phyloP scores from a whole-genome alignment of 1,140 invertebrate species.

The Drosophila lini region DNA sequence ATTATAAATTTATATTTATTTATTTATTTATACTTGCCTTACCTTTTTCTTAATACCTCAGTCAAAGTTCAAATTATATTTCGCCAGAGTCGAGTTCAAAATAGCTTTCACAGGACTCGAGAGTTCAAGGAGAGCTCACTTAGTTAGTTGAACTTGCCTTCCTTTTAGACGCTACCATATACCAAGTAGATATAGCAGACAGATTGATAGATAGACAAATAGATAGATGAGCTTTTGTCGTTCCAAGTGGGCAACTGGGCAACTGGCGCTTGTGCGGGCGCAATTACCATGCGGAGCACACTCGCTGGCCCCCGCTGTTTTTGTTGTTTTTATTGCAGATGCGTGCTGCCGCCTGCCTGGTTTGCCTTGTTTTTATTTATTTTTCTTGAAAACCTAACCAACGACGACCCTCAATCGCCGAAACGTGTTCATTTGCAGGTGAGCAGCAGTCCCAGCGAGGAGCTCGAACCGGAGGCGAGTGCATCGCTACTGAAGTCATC shows the following conservation, averaged over 20 bases:
- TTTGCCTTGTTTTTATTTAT: constrained; percentile 50
- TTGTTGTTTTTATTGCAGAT: constrained; percentile 70
- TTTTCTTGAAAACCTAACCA: constrained; percentile 9
- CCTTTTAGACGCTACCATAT: background rate
- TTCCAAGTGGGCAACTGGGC: constrained; percentile 11
- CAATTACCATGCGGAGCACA: constrained; percentile 74
- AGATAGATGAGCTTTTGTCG: constrained; percentile 40
- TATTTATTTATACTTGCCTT: too few relatives aligned
- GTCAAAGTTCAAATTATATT: background rate
- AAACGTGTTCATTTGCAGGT: constrained; percentile 58
- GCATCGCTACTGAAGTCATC: constrained; percentile 73
- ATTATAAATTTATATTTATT: too few relatives aligned
- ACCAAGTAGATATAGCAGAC: background rate
- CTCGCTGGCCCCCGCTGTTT: constrained; percentile 3
- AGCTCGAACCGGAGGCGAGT: constrained; percentile 65
- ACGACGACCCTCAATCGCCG: constrained; percentile 20
- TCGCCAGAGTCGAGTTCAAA: background rate
- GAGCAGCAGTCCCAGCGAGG: constrained; percentile 54
- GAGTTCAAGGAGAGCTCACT: constrained; percentile 15
- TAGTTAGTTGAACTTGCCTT: background rate
- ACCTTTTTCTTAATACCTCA: background rate
- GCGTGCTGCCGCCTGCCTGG: constrained; percentile 49
- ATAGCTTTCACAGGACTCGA: background rate
- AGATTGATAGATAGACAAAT: constrained; percentile 4
- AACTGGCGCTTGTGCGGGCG: constrained; percentile 40